Evolutionary conservation across 1,140 invertebrate genomes (phyloP), one percentile per base, ranked within the genome.

Genomic region (Bombus consobrinus): DNA sequence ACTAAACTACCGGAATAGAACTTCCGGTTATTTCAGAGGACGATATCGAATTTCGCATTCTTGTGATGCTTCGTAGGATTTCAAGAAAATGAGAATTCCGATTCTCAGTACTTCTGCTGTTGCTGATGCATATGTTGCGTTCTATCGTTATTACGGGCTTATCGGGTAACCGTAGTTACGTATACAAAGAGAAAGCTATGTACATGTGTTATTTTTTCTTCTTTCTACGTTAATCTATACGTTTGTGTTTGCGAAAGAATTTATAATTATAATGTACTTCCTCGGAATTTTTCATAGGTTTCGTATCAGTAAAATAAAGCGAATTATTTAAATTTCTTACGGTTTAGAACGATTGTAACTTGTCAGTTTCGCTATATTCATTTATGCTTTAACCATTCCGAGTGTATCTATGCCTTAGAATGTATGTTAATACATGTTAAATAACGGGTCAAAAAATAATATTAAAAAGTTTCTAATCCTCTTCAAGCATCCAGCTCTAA

Each of bases 1-100:
- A 41, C 39, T 28, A 85, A 85, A 85, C 83, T 66, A 72, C 28
- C 39, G 68, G 10, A 32, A 85, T 32, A 8, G 3, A 39, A 6
- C 32, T 34, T 37, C 15, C 32, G 12, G 8, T 1, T 18, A 53
- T 43, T 71, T 59, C 47, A 37, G 3, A 2, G 5, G 22, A 22
- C 43, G 22, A 71, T 28, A 71, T 34, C 25, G 28, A 43, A 43
- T 72, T 41, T 25, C 10, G 62, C 18, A 1, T 32, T 32, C 13
- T 32, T 32, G n/a, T 2, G 64, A 32, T 18, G 12, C n/a, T 62
- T n/a, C 28, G 10, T 12, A 62, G 10, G 1, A 62, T 62, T 62
- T n/a, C n/a, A 62, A 4, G 12, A 28, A 12, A 13, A 62, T 12
- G 57, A 59, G 57, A 59, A 59, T 59, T 59, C 57, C 9, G 10